Evolutionary conservation across 1,140 invertebrate genomes (phyloP).

Genomic region (Neoseiulus cucumeris): DNA sequence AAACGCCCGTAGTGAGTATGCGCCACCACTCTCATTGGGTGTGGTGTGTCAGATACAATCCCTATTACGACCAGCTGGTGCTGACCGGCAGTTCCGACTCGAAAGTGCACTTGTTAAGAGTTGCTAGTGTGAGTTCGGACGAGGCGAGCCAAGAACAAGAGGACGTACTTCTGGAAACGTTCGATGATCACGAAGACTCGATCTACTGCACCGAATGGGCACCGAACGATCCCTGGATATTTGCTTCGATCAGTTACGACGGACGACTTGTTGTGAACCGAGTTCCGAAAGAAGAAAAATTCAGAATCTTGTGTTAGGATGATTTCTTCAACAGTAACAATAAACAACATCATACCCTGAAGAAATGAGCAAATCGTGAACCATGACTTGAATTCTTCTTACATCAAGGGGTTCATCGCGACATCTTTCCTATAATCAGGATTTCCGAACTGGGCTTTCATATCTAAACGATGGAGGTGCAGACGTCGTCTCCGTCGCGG

Average conservation of each 20-base stretch:
- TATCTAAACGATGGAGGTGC: constrained; percentile 27
- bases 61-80: constrained; percentile 89
- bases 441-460: constrained; percentile 40
- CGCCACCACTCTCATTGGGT: constrained; percentile 92
- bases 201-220: constrained; percentile 96
- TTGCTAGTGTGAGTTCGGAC: constrained; percentile 69
- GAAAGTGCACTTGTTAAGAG: constrained; percentile 61
- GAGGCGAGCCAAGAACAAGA: constrained; percentile 38
- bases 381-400: background rate
- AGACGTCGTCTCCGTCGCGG: no score
- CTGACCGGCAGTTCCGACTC: constrained; percentile 84
- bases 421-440: constrained; percentile 21
- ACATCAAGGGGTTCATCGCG: no score
- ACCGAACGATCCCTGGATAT: constrained; percentile 87
- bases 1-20: constrained; percentile 51
- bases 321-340: background rate
- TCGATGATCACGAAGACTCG: constrained; percentile 93
- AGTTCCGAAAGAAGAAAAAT: constrained; percentile 78
- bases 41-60: constrained; percentile 81
- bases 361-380: background rate
- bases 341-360: background rate
- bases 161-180: constrained; percentile 64
- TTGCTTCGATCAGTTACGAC: constrained; percentile 91
- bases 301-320: constrained; percentile 33
- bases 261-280: constrained; percentile 74